These are phyloP conservation scores for Echinops telfairi DNA, from an alignment of 2,113 vertebrate genomes.

Conservation along the genomic window DNA sequence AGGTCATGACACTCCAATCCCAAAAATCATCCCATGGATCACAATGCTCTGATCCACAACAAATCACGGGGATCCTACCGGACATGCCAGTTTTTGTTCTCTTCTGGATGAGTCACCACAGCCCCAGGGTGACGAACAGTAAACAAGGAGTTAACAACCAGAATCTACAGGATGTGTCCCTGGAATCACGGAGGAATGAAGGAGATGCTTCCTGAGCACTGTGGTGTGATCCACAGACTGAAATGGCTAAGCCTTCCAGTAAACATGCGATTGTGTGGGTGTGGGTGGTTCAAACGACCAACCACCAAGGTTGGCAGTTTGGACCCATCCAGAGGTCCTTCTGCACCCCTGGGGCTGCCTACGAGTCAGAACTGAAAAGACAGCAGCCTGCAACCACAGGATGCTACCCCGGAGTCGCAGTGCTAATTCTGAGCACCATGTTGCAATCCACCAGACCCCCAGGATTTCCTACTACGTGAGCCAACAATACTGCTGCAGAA, in stretches of 20 bases:
- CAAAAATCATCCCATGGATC: neutral
- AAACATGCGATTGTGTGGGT: no score
- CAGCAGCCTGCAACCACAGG: no score
- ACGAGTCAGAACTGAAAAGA: no score
- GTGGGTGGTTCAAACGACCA: no score
- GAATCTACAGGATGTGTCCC: neutral
- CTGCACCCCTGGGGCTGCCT: no score
- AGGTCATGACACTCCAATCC: no score
- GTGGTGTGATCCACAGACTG: neutral
- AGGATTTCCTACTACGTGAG: neutral
- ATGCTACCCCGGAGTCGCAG: neutral
- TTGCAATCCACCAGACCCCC: neutral
- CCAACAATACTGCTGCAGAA: neutral
- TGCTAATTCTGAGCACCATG: neutral
- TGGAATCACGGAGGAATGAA: neutral
- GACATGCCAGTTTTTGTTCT: neutral
- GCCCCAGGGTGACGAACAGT: neutral
- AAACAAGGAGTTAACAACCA: neutral
- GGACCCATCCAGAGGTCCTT: no score
- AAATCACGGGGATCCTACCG: neutral
- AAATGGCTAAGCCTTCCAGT: neutral
- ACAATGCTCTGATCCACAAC: neutral
- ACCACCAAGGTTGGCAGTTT: no score
- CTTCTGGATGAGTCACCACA: neutral
- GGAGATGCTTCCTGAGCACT: neutral